Base-by-base conservation (phyloP, 2,888 invertebrate species). In the Hydropsyche betteni region DNA sequence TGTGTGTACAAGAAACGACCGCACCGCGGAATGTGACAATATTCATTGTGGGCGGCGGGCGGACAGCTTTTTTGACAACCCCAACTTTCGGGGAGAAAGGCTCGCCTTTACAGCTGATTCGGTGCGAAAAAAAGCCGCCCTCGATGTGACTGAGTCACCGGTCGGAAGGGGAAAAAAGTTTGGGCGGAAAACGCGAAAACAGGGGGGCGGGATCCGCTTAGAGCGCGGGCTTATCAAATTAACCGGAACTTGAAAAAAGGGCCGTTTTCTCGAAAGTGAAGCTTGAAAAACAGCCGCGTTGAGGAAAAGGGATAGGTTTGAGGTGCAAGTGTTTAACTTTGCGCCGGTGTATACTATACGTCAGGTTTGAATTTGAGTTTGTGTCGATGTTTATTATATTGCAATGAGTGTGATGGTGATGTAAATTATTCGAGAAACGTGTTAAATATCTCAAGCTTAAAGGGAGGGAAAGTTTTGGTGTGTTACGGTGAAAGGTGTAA, bases 171-270 rank as follows among this genome's bases (percentile, higher is more conserved):
- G 38, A 51, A n/a, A 72, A 58, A 44, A 61, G 8, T 72, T 38
- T 51, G 36, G 55, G 36, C 52, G 68, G 73, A 61, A 16, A 16
- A 12, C 7, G 6, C 38, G 69, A 50, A 36, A 36, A 12, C n/a
- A 34, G 68, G n/a, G n/a, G 69, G 34, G 68, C 34, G 55, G 36
- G 58, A 74, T 68, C 68, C 68, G 74, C 68, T 74, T 74, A 74
- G 44, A 44, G 53, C 52, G 52, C 50, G 51, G 53, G 74, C 68
- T 74, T 74, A 74, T 69, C 74, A 74, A 74, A 74, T 74, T 74
- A 74, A 74, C 52, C 74, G 74, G 74, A 74, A 74, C 52, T 74
- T 14, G 64, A 53, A 74, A 68, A 71, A 71, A 64, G 64, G 36
- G 72, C 55, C 72, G 72, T 50, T 72, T 64, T 72, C 61, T 55